Conservation (phyloP, 2,797 vertebrate species). For the Poliocrania exsul region DNA sequence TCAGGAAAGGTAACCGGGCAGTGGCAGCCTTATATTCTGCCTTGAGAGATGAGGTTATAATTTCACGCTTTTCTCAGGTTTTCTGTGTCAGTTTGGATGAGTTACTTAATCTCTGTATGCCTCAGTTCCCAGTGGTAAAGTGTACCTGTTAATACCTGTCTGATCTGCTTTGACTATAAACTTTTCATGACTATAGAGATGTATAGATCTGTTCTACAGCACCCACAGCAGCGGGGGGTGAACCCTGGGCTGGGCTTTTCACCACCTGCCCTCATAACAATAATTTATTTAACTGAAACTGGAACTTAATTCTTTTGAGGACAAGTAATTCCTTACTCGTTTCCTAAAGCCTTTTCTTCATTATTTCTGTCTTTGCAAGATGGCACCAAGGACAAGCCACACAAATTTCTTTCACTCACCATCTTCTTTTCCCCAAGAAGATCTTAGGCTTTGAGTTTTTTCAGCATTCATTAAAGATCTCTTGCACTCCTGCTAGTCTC, state of each 20-base stretch:
- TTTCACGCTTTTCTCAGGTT: not conserved
- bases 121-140: not conserved
- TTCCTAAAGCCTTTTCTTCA: not conserved
- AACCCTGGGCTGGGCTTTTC: not conserved
- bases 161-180: not conserved
- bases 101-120: not conserved
- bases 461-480: not conserved
- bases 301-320: not conserved
- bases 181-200: not conserved
- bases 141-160: not conserved
- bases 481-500: not conserved
- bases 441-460: not conserved
- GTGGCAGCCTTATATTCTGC: not conserved
- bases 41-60: not conserved
- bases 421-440: not conserved
- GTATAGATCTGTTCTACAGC: not conserved
- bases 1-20: not conserved
- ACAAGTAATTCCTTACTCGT: not conserved
- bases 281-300: not conserved
- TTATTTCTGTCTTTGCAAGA: not conserved
- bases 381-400: accelerated
- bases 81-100: not conserved
- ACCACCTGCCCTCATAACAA: not conserved
- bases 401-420: accelerated
- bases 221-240: not conserved